Evolutionary conservation across 2,797 vertebrate genomes (phyloP), one percentile per base, ranked within the genome.

Genomic region (Semotilus atromaculatus): DNA sequence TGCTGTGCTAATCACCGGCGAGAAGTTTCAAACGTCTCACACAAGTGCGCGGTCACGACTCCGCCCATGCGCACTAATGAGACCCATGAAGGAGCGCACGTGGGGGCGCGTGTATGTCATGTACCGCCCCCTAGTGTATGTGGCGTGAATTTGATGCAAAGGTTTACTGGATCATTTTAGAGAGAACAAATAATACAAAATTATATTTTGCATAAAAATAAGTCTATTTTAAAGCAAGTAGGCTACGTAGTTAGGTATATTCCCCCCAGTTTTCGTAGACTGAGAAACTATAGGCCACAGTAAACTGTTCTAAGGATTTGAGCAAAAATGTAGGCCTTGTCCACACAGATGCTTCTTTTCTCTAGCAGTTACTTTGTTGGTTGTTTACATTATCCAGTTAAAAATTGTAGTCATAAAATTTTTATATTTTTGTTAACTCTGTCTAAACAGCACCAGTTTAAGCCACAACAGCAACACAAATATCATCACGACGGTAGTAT

Each of bases 41-140:
- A 90, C 87, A 94, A 94, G 94, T 93, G 93, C 95, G 95, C 95
- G 95, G 95, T 93, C 88, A 91, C 43, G 66, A 9, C 3, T 89
- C 3, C 29, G 91, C 93, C 93, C 95, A 93, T 1, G 94, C 95
- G 95, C 92, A 91, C 0, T 2, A 83, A 62, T 3, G 16, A 48
- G 14, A 40, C 3, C 23, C 72, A 55, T 11, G 5, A 0, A 18
- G 23, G 1, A 2, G 40, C 58, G 43, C 70, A 45, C 70, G 7
- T 34, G 58, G n/a, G 38, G 9, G 13, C 21, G 34, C 16, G 6
- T 10, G 13, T 21, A 19, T 67, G 34, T 64, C 16, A 9, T 38
- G 3, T 23, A 31, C 3, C 31, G 73, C 72, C 60, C 45, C 34
- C 82, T 83, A 7, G 34, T 43, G 82, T 66, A 0, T n/a, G 14